Conservation (phyloP, 2,113 vertebrate genomes). For the Leiothrix lutea region DNA sequence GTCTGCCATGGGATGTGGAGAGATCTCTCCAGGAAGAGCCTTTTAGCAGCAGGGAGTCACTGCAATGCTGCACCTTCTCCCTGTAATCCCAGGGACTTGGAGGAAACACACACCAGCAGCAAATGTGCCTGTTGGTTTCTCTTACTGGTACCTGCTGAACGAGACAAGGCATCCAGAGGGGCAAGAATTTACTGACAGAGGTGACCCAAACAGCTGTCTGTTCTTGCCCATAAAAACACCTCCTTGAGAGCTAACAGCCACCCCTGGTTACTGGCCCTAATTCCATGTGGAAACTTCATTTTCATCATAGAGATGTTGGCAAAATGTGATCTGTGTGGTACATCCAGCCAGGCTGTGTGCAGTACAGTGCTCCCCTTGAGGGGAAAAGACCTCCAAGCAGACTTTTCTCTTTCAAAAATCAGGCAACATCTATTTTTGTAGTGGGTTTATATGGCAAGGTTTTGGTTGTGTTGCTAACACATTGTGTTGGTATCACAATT, state of each 20-base stretch:
- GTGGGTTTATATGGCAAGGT: background rate
- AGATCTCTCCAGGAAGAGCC: background rate
- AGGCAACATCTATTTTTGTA: background rate
- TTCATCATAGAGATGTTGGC: background rate
- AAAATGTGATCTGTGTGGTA: accelerated
- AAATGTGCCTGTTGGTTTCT: background rate
- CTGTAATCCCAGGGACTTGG: background rate
- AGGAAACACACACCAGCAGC: background rate
- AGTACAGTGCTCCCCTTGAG: background rate
- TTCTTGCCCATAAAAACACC: background rate
- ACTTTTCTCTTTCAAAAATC: background rate
- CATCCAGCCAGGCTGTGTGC: background rate
- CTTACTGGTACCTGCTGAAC: background rate
- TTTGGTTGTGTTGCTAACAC: background rate
- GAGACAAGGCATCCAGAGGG: background rate
- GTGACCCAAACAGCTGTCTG: background rate
- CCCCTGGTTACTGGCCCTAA: background rate
- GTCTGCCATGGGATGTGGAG: background rate
- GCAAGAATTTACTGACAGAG: background rate
- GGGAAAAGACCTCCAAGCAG: background rate
- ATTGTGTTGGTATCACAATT: background rate
- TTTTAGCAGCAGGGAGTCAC: background rate
- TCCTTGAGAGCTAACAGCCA: background rate
- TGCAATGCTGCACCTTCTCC: no score
- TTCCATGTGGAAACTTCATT: background rate